A percentile compares a stretch with the other conserved stretches of the same genome.
phyloP scores from a whole-genome alignment of 2,797 vertebrate species.

The Anableps anableps region DNA sequence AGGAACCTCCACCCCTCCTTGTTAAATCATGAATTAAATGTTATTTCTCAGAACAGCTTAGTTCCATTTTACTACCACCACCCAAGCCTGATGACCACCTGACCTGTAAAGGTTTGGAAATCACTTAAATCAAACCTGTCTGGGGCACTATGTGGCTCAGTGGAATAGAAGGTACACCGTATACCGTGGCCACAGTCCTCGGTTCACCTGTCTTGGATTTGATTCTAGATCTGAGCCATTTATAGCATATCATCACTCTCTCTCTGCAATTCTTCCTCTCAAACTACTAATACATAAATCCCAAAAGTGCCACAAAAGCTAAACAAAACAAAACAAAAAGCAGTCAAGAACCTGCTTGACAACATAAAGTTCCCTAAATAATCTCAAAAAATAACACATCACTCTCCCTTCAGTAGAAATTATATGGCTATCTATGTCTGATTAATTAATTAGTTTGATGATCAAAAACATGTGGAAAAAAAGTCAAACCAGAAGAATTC shows the following conservation, averaged over 20 bases:
- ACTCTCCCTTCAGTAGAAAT: not conserved
- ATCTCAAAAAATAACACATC: not conserved
- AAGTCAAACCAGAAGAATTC: not conserved
- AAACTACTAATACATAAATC: not conserved
- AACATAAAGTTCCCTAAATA: not conserved
- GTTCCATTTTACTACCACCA: not conserved
- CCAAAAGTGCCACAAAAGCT: not conserved
- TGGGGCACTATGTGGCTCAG: not conserved
- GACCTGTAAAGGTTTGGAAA: not conserved
- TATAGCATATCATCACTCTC: too few species aligned
- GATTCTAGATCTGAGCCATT: not conserved
- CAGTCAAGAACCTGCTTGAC: not conserved
- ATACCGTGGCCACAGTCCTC: not conserved
- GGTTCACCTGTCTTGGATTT: not conserved
- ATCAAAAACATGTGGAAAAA: not conserved
- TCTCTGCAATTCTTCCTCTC: too few species aligned
- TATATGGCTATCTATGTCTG: not conserved
- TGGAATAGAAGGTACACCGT: not conserved
- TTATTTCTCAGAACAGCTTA: not conserved
- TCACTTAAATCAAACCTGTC: not conserved
- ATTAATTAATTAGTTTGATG: not conserved
- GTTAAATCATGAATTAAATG: not conserved
- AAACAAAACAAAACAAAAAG: not conserved
- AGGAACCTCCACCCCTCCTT: not conserved
- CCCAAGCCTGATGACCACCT: not conserved